phyloP scores from a whole-genome alignment of 2,113 vertebrate genomes.

The Athene noctua region DNA sequence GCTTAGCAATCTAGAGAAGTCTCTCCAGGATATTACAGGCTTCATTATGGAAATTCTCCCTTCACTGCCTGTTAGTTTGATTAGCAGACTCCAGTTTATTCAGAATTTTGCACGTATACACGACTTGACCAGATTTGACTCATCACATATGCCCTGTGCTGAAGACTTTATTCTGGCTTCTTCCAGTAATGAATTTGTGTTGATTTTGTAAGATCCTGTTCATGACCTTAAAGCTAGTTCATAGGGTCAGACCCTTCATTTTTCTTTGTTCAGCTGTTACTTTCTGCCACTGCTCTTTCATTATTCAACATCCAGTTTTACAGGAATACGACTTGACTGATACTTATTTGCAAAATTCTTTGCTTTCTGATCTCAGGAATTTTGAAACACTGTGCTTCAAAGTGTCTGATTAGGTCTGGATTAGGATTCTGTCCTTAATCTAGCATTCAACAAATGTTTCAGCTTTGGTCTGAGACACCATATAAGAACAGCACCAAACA shows the following conservation, averaged over 20 bases:
- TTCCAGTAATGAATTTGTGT: slow-evolving; percentile 58
- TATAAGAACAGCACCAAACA: not conserved
- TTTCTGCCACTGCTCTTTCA: slow-evolving; percentile 45
- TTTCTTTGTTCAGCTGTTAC: slow-evolving; percentile 37
- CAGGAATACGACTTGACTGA: slow-evolving; percentile 50
- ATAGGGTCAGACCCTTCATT: slow-evolving; percentile 45
- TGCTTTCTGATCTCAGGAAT: slow-evolving; percentile 44
- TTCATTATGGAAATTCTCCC: slow-evolving; percentile 29
- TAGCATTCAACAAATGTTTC: not conserved
- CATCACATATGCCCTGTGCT: not conserved
- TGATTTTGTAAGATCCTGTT: slow-evolving; percentile 52
- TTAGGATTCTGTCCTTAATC: slow-evolving; percentile 26
- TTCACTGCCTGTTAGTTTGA: slow-evolving; percentile 18
- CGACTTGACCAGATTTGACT: slow-evolving; percentile 47
- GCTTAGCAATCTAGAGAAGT: not conserved
- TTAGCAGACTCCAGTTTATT: slow-evolving; percentile 26
- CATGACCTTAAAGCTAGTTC: slow-evolving; percentile 56
- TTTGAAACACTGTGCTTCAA: slow-evolving; percentile 48
- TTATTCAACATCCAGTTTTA: slow-evolving; percentile 48
- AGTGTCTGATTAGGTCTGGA: slow-evolving; percentile 34
- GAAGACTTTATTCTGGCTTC: slow-evolving; percentile 32
- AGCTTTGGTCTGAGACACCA: not conserved
- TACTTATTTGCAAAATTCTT: slow-evolving; percentile 53
- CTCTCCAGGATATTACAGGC: slow-evolving; percentile 34
- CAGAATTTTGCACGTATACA: slow-evolving; percentile 24